Percentiles rank a stretch among this genome's conserved stretches.
phyloP scores from a whole-genome alignment of 2,888 invertebrate species.

The Phalera bucephala region DNA sequence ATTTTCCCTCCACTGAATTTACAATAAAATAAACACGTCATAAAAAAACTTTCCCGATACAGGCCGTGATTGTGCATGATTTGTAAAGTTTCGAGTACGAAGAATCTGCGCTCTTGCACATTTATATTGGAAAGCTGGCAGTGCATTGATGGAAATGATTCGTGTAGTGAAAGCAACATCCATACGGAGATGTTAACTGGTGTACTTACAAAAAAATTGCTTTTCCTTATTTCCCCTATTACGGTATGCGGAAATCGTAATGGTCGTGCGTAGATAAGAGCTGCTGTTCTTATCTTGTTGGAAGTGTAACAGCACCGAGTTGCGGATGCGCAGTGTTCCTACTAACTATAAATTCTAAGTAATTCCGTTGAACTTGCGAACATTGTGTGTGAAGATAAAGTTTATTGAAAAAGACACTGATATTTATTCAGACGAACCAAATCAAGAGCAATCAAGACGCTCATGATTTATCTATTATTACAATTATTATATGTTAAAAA shows the following conservation, averaged over 20 bases:
- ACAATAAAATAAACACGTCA: slow-evolving; percentile 21
- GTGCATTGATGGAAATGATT: slow-evolving; percentile 66
- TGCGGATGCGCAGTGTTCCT: not conserved
- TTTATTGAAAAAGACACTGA: too few relatives aligned
- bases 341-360: not conserved
- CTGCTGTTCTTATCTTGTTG: slow-evolving; percentile 26
- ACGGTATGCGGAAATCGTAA: slow-evolving; percentile 58
- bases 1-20: slow-evolving; percentile 8
- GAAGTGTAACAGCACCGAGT: slow-evolving; percentile 8
- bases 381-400: not conserved
- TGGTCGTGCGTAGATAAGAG: slow-evolving; percentile 37
- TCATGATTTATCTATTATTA: too few relatives aligned
- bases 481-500: too few relatives aligned
- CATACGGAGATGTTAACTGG: slow-evolving; percentile 35
- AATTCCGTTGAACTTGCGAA: not conserved
- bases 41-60: slow-evolving; percentile 55
- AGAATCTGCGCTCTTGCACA: slow-evolving; percentile 49
- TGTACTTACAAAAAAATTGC: slow-evolving; percentile 33
- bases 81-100: slow-evolving; percentile 42
- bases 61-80: slow-evolving; percentile 66
- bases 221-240: slow-evolving; percentile 60
- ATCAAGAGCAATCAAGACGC: too few relatives aligned
- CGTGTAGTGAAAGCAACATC: slow-evolving; percentile 36
- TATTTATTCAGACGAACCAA: too few relatives aligned
- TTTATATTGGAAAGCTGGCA: slow-evolving; percentile 74